These are phyloP conservation scores for Acrobasis suavella DNA, from an alignment of 2,888 invertebrate genomes.

Conservation along the genomic window DNA sequence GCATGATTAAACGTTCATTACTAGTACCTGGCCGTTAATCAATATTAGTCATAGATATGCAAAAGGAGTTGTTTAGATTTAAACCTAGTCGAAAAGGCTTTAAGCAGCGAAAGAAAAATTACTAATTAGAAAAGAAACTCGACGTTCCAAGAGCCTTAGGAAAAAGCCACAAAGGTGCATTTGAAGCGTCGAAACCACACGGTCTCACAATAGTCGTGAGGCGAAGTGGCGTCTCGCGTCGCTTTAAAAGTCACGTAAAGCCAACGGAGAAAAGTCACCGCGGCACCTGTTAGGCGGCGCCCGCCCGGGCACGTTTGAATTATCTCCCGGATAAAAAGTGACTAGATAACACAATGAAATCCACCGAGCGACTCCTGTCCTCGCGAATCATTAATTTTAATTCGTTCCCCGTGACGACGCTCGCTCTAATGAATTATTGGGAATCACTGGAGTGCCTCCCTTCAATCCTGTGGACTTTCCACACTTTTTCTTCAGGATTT, in stretches of 20 bases:
- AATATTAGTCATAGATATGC: no score
- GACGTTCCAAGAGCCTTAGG: background rate
- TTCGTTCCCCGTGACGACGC: conserved; percentile 77
- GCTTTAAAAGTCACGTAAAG: conserved; percentile 47
- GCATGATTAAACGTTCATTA: no score
- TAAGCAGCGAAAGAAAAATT: background rate
- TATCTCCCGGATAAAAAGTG: conserved; percentile 74
- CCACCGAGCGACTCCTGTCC: conserved; percentile 65
- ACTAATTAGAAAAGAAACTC: conserved; percentile 2
- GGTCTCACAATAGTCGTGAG: conserved; percentile 25
- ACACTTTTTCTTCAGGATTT: conserved; percentile 76
- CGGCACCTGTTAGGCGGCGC: conserved; percentile 67
- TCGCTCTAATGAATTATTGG: conserved; percentile 81
- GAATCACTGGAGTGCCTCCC: conserved; percentile 70
- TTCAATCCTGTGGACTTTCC: conserved; percentile 56
- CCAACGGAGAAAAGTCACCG: conserved; percentile 60
- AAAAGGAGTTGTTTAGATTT: no score
- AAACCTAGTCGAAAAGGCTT: no score
- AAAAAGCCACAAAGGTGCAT: conserved; percentile 9
- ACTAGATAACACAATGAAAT: conserved; percentile 71
- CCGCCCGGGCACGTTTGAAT: conserved; percentile 51
- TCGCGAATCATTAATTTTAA: conserved; percentile 82
- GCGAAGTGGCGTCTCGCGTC: conserved; percentile 22
- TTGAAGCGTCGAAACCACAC: conserved; percentile 13
- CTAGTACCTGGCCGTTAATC: no score